Conservation (phyloP, 2,888 invertebrate genomes). For the Arctia plantaginis region DNA sequence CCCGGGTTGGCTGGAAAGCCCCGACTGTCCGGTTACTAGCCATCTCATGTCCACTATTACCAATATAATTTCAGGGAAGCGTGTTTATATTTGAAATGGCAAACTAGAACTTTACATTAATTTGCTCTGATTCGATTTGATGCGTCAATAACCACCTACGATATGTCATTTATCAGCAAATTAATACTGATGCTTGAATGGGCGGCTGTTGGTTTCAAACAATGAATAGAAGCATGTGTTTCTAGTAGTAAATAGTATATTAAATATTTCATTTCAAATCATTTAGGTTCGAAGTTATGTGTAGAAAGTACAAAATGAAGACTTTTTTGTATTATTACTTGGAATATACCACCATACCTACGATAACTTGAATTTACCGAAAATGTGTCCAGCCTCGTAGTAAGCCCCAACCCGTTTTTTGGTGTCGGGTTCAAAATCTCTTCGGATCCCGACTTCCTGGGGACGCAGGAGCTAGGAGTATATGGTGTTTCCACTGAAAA, state of each 20-base stretch:
- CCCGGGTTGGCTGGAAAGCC: conserved; percentile 20
- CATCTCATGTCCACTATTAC: conserved; percentile 56
- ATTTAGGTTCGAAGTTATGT: no score
- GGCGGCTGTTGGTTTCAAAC: neutral
- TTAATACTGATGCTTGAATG: conserved; percentile 23
- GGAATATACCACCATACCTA: no score
- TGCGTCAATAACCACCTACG: conserved; percentile 33
- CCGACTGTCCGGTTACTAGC: conserved; percentile 17
- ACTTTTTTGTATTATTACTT: no score
- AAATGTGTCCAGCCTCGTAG: no score
- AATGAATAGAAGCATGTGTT: neutral
- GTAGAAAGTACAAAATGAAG: no score
- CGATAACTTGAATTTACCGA: no score
- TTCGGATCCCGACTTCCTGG: no score
- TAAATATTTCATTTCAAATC: no score
- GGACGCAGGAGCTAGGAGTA: no score
- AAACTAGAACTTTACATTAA: conserved; percentile 44
- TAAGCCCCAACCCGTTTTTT: no score
- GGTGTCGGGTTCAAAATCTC: no score
- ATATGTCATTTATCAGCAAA: conserved; percentile 33
- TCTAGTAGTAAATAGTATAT: neutral
- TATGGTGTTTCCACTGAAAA: no score
- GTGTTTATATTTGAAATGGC: conserved; percentile 44
- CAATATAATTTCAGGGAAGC: conserved; percentile 53
- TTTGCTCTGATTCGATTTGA: conserved; percentile 45